Evolutionary conservation across 2,888 invertebrate species (phyloP).

Genomic region (Pachydiplax longipennis): DNA sequence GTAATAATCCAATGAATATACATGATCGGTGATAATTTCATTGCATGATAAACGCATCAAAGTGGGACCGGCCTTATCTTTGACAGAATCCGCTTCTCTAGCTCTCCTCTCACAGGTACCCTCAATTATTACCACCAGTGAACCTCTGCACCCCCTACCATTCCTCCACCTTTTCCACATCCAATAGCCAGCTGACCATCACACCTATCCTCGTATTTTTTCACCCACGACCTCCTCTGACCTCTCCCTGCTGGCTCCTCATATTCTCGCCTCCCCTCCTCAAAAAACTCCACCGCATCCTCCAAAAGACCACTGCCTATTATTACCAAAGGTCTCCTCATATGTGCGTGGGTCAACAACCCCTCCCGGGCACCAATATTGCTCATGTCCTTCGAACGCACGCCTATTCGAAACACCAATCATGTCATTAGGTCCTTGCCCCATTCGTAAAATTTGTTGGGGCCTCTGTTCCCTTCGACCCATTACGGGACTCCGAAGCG

Average conservation of each 20-base stretch:
- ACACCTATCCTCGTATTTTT: neutral
- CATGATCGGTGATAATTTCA: too few species aligned
- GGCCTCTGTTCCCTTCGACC: neutral
- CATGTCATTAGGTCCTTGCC: neutral
- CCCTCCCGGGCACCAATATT: neutral
- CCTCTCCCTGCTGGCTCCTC: neutral
- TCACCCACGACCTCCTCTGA: neutral
- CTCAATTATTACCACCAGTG: too few species aligned
- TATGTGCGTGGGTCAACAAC: neutral
- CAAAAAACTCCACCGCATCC: neutral
- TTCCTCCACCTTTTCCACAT: too few species aligned
- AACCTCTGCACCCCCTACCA: too few species aligned
- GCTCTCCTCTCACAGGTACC: too few species aligned
- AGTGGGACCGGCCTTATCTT: too few species aligned
- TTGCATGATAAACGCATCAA: too few species aligned
- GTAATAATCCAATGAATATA: too few species aligned
- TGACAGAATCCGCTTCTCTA: too few species aligned
- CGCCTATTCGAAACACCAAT: neutral
- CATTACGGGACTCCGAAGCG: neutral
- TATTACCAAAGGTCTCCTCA: neutral
- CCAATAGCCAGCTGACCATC: neutral
- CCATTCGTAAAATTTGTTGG: neutral
- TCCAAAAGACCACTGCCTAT: neutral
- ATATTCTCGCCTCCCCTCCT: neutral
- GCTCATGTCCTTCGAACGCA: neutral